These are phyloP conservation scores for Melipona bicolor DNA, from an alignment of 2,888 invertebrate genomes.

Conservation along the genomic window DNA sequence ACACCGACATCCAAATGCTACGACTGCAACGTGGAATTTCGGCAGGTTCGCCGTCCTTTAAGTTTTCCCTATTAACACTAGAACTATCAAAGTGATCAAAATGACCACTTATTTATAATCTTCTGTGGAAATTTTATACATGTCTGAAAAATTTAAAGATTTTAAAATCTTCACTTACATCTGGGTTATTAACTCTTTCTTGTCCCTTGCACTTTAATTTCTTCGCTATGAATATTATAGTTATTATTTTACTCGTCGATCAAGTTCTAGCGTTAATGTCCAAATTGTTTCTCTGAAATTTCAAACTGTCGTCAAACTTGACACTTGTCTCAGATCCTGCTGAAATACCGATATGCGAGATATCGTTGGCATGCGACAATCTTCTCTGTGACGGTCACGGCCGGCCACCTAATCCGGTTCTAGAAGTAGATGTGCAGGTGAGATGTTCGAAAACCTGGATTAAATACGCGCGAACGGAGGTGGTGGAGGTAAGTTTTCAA, in stretches of 20 bases:
- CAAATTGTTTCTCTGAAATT: no score
- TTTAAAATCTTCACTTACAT: no score
- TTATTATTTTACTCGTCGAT: no score
- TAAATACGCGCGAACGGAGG: slow-evolving; percentile 94
- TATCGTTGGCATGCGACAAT: slow-evolving; percentile 95
- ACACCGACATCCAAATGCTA: slow-evolving; percentile 89
- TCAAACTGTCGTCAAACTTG: background rate
- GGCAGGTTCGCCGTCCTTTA: slow-evolving; percentile 86
- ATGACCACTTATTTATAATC: no score
- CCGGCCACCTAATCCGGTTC: slow-evolving; percentile 93
- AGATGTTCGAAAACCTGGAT: slow-evolving; percentile 89
- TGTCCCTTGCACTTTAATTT: no score
- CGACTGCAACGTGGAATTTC: slow-evolving; percentile 89
- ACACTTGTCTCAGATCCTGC: slow-evolving; percentile 88
- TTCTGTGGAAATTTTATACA: no score
- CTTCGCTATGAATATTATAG: no score
- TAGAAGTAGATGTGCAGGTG: slow-evolving; percentile 88
- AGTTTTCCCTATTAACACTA: no score
- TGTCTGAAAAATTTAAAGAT: no score
- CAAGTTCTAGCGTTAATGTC: no score
- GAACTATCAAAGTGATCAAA: no score
- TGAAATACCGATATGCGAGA: slow-evolving; percentile 93
- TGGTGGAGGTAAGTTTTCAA: slow-evolving; percentile 89
- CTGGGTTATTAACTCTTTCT: no score
- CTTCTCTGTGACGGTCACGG: slow-evolving; percentile 94